phyloP scores from a whole-genome alignment of 1,140 invertebrate species.

The Zaprionus davidi region DNA sequence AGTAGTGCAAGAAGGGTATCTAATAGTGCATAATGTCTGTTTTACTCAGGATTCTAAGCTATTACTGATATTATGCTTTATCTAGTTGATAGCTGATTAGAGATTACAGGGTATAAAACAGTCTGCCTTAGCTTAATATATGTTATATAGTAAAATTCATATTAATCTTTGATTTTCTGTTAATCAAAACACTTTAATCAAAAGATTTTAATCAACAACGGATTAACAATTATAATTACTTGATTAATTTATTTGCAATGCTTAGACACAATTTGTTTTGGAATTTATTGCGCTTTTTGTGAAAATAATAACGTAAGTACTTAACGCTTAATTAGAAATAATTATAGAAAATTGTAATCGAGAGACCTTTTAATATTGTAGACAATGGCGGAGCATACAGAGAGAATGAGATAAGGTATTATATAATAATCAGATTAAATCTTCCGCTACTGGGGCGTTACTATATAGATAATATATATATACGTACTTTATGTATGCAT shows the following conservation, averaged over 20 bases:
- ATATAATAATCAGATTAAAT: not conserved
- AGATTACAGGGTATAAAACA: not conserved
- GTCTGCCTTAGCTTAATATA: not conserved
- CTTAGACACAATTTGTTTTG: conserved; percentile 3
- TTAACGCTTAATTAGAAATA: conserved; percentile 9
- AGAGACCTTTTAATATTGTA: not conserved
- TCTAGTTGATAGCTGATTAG: not conserved
- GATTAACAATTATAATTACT: conserved; percentile 7
- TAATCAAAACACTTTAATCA: conserved; percentile 10
- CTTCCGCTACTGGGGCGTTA: not conserved
- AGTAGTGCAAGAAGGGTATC: no score
- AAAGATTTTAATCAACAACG: conserved; percentile 3
- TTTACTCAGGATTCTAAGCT: no score
- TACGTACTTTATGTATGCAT: no score
- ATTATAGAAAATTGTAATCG: not conserved
- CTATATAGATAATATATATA: no score
- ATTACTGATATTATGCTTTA: no score
- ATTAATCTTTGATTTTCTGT: not conserved
- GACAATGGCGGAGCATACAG: not conserved
- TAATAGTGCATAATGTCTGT: no score
- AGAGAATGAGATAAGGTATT: not conserved
- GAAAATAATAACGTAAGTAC: conserved; percentile 10
- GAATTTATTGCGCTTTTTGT: conserved; percentile 9
- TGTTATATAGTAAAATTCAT: not conserved
- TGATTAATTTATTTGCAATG: conserved; percentile 9